Evolutionary conservation across 2,797 vertebrate species (phyloP).

Genomic region (Pempheris klunzingeri): DNA sequence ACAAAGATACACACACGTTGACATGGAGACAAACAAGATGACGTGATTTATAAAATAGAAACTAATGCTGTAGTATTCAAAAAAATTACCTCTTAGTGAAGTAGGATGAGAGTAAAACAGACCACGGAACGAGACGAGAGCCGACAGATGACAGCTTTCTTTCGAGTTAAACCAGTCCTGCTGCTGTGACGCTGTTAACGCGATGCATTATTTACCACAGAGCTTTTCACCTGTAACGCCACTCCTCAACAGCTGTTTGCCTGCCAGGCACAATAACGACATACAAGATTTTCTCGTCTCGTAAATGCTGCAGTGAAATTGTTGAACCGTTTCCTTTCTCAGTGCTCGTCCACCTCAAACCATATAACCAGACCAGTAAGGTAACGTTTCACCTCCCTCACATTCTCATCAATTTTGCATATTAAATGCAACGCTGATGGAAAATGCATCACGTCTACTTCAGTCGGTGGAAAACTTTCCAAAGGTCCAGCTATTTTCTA

Average conservation of each 20-base stretch:
- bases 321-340: not conserved
- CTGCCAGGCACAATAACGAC: constrained; percentile 7
- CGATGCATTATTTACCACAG: not conserved
- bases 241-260: constrained; percentile 8
- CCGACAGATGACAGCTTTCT: not conserved
- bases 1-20: not conserved
- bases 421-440: not conserved
- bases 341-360: not conserved
- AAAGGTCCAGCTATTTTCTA: not conserved
- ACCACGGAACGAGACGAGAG: not conserved
- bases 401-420: not conserved
- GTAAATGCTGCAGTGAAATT: constrained; percentile 5
- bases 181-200: constrained; percentile 3
- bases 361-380: not conserved
- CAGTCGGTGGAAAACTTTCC: not conserved
- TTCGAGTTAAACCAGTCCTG: not conserved
- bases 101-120: not conserved
- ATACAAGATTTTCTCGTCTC: not conserved
- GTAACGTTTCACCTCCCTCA: not conserved
- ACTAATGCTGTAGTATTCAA: not conserved
- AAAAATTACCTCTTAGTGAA: not conserved
- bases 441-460: not conserved
- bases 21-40: not conserved
- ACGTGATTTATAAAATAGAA: not conserved
- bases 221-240: constrained; percentile 1